A percentile compares a stretch with the other conserved stretches of the same genome.
phyloP scores from a whole-genome alignment of 2,113 vertebrate species.

The Bothrops jararaca region DNA sequence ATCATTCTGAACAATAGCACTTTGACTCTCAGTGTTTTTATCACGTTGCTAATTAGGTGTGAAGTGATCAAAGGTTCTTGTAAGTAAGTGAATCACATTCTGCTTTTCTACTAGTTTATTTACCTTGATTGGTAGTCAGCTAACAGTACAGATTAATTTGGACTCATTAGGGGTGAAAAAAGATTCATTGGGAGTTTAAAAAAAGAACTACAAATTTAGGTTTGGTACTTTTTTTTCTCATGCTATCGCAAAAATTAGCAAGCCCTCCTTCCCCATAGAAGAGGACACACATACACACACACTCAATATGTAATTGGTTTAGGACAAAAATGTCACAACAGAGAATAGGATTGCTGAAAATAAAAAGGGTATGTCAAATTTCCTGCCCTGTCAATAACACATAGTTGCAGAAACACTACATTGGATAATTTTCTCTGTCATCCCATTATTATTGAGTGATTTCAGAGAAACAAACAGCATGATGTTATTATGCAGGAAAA shows the following conservation, averaged over 20 bases:
- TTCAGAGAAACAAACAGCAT: not conserved
- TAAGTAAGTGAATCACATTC: not conserved
- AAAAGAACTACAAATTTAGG: not conserved
- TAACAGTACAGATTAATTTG: not conserved
- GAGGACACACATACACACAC: not conserved
- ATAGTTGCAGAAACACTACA: not conserved
- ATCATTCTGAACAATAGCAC: not conserved
- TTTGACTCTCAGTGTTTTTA: slow-evolving; percentile 8
- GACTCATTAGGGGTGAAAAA: not conserved
- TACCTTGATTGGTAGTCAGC: not conserved
- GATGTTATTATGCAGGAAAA: not conserved
- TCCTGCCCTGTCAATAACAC: not conserved
- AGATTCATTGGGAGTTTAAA: not conserved
- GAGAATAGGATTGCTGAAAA: not conserved
- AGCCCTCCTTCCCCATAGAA: not conserved
- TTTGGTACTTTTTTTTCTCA: not conserved
- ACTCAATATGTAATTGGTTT: not conserved
- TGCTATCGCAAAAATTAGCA: not conserved
- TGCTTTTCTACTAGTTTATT: slow-evolving; percentile 4
- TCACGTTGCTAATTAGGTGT: slow-evolving; percentile 24
- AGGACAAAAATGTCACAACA: not conserved
- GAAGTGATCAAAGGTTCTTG: slow-evolving; percentile 1
- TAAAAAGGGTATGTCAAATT: not conserved
- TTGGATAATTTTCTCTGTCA: not conserved
- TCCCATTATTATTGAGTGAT: not conserved